These are phyloP conservation scores for Sebastes steindachneri DNA, from an alignment of 2,797 vertebrate species.

Conservation along the genomic window DNA sequence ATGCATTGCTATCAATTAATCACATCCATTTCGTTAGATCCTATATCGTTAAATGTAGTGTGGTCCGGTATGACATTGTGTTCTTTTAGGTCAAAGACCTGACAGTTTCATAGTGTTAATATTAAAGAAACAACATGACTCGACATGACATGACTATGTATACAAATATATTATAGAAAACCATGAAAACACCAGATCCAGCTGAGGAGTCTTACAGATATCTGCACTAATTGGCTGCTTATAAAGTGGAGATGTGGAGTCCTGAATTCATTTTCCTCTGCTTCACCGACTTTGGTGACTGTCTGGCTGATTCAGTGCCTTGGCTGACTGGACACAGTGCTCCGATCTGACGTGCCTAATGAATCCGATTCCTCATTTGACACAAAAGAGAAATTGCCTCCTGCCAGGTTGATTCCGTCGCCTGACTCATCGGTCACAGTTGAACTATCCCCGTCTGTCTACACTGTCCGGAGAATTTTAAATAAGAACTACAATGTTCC, in stretches of 20 bases:
- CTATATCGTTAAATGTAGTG: background rate
- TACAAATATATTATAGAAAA: background rate
- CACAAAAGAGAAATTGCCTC: constrained; percentile 29
- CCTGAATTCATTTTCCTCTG: background rate
- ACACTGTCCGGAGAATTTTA: background rate
- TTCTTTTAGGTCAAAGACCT: background rate
- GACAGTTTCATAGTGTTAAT: background rate
- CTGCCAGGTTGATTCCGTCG: constrained; percentile 23
- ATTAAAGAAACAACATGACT: background rate
- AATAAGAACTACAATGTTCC: constrained; percentile 6
- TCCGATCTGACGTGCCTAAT: constrained; percentile 40
- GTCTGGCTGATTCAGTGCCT: constrained; percentile 18
- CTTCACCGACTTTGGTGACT: constrained; percentile 9
- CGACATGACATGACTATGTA: background rate
- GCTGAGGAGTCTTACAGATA: background rate
- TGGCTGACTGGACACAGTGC: constrained; percentile 2
- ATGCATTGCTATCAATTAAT: constrained; percentile 11
- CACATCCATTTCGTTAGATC: background rate
- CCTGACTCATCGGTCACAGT: constrained; percentile 25
- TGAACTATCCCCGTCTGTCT: background rate
- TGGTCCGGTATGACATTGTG: background rate
- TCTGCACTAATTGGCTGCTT: constrained; percentile 16
- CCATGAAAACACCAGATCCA: background rate
- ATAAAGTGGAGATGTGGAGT: background rate
- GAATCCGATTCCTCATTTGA: constrained; percentile 33